Evolutionary conservation across 2,888 invertebrate species (phyloP).

Genomic region (Syritta pipiens): DNA sequence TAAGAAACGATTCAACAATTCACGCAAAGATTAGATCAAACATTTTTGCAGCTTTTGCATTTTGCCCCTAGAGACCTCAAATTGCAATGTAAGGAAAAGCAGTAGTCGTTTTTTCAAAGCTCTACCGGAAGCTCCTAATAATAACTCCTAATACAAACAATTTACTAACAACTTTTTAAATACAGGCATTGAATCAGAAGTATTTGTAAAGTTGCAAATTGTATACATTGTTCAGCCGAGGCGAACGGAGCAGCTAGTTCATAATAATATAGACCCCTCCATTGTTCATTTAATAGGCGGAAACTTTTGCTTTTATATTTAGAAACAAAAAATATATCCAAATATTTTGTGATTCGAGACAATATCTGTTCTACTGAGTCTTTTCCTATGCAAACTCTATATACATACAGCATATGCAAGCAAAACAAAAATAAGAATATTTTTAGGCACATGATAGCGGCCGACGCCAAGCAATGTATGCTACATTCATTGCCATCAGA

Average conservation of each 20-base stretch:
- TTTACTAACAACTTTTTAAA: neutral
- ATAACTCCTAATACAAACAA: no score
- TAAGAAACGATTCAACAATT: no score
- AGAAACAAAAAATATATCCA: constrained; percentile 39
- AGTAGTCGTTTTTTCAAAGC: no score
- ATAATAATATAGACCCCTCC: no score
- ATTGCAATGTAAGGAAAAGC: no score
- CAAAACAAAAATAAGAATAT: constrained; percentile 41
- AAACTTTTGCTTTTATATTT: constrained; percentile 29
- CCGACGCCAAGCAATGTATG: constrained; percentile 47
- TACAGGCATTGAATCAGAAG: neutral
- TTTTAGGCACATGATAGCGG: constrained; percentile 53
- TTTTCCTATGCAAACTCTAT: constrained; percentile 6
- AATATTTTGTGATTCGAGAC: constrained; percentile 35
- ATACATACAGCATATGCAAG: neutral
- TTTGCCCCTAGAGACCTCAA: no score
- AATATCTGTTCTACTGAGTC: constrained; percentile 2
- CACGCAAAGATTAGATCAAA: no score
- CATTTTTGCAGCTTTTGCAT: no score
- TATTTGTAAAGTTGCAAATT: neutral
- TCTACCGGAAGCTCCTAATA: no score
- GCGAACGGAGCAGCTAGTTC: no score
- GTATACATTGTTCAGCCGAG: no score
- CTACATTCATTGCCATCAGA: constrained; percentile 51
- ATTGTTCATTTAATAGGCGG: constrained; percentile 23